Base-by-base conservation (phyloP, 2,113 vertebrate genomes). In the Symphodus melops region DNA sequence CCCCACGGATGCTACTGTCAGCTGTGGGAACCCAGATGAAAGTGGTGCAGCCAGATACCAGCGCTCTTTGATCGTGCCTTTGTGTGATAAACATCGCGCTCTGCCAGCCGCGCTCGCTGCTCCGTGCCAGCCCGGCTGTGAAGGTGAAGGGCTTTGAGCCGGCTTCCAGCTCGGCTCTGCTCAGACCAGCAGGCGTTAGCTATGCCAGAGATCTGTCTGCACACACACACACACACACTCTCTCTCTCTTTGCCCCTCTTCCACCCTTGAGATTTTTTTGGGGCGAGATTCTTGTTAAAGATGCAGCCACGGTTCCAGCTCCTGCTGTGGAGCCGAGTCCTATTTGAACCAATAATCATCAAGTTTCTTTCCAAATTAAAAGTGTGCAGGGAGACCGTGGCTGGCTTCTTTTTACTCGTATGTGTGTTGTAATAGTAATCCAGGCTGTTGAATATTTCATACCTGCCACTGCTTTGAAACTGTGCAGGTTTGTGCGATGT, bases 11-110 rank as follows among this genome's bases (percentile, higher is more conserved):
- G 88, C 80, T 88, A 81, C 88, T 92, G 93, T 94, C 94, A 95
- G 92, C 91, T 93, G 86, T 91, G 89, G 86, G 91, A 91, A 90
- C 86, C 86, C 88, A 93, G 93, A 95, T 94, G 93, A 95, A 95
- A 94, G 93, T 79, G 85, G 82, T 89, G 77, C 74, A 91, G 91
- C 90, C 92, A 91, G 83, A 92, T 91, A 91, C 66, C 86, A 79
- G 82, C 84, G 77, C 86, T 87, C 93, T 95, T 94, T 95, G 93
- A 95, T 95, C 92, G 80, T 71, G 89, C 91, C 92, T 94, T 94
- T 92, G 92, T 94, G 91, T 93, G 92, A 92, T 93, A 94, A 93
- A 93, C 92, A 92, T 92, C 83, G 79, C 74, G 60, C 89, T 53
- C 78, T 90, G 91, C 92, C 94, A 94, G 83, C 90, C 89, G 42